phyloP scores from a whole-genome alignment of 1,140 invertebrate genomes.

The Drosophila neocordata region DNA sequence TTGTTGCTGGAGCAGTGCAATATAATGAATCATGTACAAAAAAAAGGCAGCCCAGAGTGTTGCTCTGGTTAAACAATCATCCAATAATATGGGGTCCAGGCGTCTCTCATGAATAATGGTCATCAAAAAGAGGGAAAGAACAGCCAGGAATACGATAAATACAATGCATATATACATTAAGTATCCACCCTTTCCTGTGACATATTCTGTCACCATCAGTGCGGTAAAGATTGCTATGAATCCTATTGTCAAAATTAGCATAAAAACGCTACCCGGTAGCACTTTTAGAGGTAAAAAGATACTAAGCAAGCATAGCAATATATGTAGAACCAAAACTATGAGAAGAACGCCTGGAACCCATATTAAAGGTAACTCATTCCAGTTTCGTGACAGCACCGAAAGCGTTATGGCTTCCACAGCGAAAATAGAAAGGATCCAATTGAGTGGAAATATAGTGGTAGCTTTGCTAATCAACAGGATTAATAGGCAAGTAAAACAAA shows the following conservation, averaged over 20 bases:
- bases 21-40: slow-evolving; percentile 27
- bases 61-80: slow-evolving; percentile 30
- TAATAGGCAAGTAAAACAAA: slow-evolving; percentile 13
- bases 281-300: slow-evolving; percentile 28
- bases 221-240: slow-evolving; percentile 12
- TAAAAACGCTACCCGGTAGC: slow-evolving; percentile 20
- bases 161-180: background rate
- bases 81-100: background rate
- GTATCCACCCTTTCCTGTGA: background rate
- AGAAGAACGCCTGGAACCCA: background rate
- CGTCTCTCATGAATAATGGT: slow-evolving; percentile 44
- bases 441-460: slow-evolving; percentile 34
- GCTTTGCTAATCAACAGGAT: slow-evolving; percentile 24
- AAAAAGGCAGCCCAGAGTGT: slow-evolving; percentile 35
- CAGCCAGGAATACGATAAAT: slow-evolving; percentile 9
- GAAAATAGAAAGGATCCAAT: slow-evolving; percentile 31
- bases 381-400: slow-evolving; percentile 11
- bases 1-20: background rate
- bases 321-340: background rate
- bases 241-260: slow-evolving; percentile 17
- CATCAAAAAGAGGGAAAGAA: slow-evolving; percentile 25
- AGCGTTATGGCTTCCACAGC: slow-evolving; percentile 16
- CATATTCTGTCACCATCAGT: background rate
- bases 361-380: background rate
- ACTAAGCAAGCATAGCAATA: slow-evolving; percentile 8